Conservation (phyloP, 2,113 vertebrate species). For the Spermophilus dauricus region DNA sequence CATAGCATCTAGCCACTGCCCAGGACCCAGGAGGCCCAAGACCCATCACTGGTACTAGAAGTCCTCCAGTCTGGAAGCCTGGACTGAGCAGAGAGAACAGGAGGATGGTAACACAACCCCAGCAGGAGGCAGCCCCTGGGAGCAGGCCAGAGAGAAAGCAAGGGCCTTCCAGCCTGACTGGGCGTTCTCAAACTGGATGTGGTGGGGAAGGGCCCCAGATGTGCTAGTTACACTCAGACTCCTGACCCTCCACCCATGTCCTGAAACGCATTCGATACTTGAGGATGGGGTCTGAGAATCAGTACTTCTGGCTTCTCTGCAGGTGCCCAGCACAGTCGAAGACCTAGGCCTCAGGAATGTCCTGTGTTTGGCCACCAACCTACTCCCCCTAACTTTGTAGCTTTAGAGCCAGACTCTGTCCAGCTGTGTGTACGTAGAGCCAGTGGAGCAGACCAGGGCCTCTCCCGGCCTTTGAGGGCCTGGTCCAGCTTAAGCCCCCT, state of each 20-base stretch:
- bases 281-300: neutral
- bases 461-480: neutral
- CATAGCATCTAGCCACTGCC: neutral
- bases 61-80: neutral
- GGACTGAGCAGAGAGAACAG: neutral
- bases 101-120: neutral
- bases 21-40: neutral
- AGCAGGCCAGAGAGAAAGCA: neutral
- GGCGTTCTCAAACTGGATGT: neutral
- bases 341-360: accelerated
- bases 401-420: neutral
- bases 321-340: neutral
- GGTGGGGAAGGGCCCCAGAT: neutral
- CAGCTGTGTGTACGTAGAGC: neutral
- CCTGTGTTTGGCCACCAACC: neutral
- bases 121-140: neutral
- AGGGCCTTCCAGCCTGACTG: too few species aligned
- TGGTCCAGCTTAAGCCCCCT: neutral
- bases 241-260: neutral
- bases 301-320: neutral
- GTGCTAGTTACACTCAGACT: neutral
- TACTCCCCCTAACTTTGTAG: neutral
- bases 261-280: neutral
- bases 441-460: neutral
- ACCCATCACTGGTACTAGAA: neutral